phyloP scores from a whole-genome alignment of 2,113 vertebrate species.

The Salminus brasiliensis region DNA sequence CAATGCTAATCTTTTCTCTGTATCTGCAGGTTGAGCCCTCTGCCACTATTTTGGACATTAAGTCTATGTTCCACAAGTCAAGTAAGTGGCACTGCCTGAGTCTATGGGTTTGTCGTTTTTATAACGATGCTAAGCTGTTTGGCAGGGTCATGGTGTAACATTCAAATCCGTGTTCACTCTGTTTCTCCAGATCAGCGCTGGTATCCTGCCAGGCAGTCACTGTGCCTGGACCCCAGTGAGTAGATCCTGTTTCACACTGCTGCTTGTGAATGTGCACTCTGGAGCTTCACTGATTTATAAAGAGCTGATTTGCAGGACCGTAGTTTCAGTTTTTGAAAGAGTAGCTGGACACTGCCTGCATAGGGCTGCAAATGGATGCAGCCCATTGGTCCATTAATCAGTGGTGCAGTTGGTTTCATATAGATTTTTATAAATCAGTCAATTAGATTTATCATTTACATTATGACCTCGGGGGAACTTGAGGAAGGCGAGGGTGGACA shows the following conservation, averaged over 20 bases:
- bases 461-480: no score
- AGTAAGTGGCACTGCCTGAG: no score
- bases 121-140: conserved; percentile 16
- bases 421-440: no score
- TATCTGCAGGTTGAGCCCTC: conserved; percentile 87
- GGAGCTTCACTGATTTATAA: background rate
- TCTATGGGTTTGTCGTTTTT: conserved; percentile 6
- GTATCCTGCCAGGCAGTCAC: conserved; percentile 90
- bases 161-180: conserved; percentile 6
- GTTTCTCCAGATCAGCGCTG: conserved; percentile 84
- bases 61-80: conserved; percentile 88
- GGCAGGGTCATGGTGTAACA: conserved; percentile 12
- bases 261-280: background rate
- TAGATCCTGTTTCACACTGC: conserved; percentile 43
- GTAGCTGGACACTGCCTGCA: no score
- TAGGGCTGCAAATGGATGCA: background rate
- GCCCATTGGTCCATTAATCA: background rate
- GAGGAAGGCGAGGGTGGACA: no score
- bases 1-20: background rate
- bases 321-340: background rate
- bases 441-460: no score
- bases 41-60: conserved; percentile 88
- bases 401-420: no score
- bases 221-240: conserved; percentile 91
- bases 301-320: background rate